phyloP scores from a whole-genome alignment of 2,113 vertebrate species.

The Bufo bufo region DNA sequence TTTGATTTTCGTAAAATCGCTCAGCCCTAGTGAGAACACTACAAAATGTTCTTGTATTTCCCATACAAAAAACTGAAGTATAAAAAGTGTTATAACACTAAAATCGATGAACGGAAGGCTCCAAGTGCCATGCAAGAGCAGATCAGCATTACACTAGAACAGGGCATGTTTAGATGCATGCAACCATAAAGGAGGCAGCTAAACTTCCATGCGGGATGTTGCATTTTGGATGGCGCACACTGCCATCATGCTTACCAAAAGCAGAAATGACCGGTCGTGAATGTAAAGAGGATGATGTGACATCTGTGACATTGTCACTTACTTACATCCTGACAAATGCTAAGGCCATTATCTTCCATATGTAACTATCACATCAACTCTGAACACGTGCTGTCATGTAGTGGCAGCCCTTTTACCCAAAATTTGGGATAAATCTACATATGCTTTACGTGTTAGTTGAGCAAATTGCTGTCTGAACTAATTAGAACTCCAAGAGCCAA shows the following conservation, averaged over 20 bases:
- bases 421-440: too few species aligned
- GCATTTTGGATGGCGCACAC: not conserved
- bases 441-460: too few species aligned
- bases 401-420: too few species aligned
- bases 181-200: not conserved
- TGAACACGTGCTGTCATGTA: too few species aligned
- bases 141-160: not conserved
- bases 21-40: too few species aligned
- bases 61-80: not conserved
- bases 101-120: not conserved
- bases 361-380: too few species aligned
- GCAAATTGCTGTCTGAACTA: too few species aligned
- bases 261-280: not conserved
- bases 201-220: not conserved
- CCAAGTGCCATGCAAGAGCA: constrained; percentile 1
- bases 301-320: too few species aligned
- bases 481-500: too few species aligned
- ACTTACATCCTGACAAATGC: too few species aligned
- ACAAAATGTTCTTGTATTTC: not conserved
- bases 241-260: not conserved
- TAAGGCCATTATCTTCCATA: too few species aligned
- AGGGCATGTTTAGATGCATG: not conserved
- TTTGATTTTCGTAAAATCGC: too few species aligned
- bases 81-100: not conserved
- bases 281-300: not conserved